Percentiles rank a stretch among this genome's conserved stretches.
Conservation (phyloP, 2,113 vertebrate species). For the Penelope pileata region DNA sequence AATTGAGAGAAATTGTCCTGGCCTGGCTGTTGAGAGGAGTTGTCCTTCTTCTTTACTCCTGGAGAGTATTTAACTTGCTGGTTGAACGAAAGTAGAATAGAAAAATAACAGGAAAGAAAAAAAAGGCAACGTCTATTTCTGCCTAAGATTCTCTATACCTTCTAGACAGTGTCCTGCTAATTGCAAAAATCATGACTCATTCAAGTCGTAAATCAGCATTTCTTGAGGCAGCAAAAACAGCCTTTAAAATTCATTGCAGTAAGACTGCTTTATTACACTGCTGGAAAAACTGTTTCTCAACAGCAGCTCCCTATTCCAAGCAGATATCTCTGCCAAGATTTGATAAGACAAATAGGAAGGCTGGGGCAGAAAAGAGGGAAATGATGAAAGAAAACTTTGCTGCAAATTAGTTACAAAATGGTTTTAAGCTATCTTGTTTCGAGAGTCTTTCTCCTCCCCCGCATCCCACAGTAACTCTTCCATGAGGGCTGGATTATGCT, state of each 20-base stretch:
- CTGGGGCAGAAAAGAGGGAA: neutral
- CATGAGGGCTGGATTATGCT: neutral
- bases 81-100: neutral
- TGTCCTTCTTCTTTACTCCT: neutral
- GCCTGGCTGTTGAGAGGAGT: neutral
- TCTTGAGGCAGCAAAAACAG: neutral
- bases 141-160: neutral
- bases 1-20: neutral
- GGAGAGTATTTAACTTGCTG: neutral
- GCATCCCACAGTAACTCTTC: neutral
- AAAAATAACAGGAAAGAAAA: neutral
- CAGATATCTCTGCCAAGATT: neutral
- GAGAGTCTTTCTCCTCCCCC: neutral
- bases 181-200: neutral
- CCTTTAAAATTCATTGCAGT: constrained; percentile 17
- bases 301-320: neutral
- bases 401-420: neutral
- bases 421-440: neutral
- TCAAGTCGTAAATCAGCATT: constrained; percentile 34
- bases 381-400: neutral
- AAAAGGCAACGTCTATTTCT: neutral
- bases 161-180: neutral
- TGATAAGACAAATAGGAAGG: neutral
- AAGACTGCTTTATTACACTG: neutral
- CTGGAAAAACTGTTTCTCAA: constrained; percentile 8